A percentile compares a stretch with the other conserved stretches of the same genome.
These are phyloP conservation scores for Adelges cooleyi DNA, from an alignment of 1,140 invertebrate species.

Conservation along the genomic window DNA sequence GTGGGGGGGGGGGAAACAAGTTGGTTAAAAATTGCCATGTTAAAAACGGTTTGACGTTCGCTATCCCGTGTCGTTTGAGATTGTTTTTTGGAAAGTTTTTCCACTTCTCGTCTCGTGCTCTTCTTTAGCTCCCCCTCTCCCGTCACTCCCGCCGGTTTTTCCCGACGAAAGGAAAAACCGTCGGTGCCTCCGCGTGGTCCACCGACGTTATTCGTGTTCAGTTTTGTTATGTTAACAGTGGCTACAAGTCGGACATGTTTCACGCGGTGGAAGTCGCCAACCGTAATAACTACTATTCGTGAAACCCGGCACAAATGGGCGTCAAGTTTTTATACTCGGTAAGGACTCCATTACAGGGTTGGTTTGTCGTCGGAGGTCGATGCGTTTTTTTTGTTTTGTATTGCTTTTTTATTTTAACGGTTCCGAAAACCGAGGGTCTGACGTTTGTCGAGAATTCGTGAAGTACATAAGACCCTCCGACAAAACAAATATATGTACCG, in stretches of 20 bases:
- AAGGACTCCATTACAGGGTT: too few species aligned
- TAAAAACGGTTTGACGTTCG: background rate
- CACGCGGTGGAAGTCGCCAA: background rate
- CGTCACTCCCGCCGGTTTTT: background rate
- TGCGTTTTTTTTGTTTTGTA: too few species aligned
- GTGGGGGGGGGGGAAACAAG: too few species aligned
- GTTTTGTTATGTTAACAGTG: background rate
- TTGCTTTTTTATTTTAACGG: too few species aligned
- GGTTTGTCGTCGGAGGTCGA: too few species aligned
- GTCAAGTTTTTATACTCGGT: slow-evolving; percentile 6
- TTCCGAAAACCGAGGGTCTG: too few species aligned
- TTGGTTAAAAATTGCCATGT: too few species aligned
- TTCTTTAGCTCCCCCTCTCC: too few species aligned
- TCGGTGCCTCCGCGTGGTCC: background rate
- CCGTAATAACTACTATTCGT: background rate
- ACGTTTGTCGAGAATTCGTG: too few species aligned
- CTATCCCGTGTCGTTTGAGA: background rate
- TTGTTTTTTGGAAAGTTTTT: too few species aligned
- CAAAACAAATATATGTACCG: too few species aligned
- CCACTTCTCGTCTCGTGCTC: background rate
- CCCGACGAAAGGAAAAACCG: background rate
- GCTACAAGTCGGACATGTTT: slow-evolving; percentile 13
- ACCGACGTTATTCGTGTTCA: background rate
- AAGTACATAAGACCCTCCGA: too few species aligned
- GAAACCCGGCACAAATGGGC: slow-evolving; percentile 12